Base-by-base conservation (phyloP, 2,113 vertebrate species). In the Pithys albifrons region DNA sequence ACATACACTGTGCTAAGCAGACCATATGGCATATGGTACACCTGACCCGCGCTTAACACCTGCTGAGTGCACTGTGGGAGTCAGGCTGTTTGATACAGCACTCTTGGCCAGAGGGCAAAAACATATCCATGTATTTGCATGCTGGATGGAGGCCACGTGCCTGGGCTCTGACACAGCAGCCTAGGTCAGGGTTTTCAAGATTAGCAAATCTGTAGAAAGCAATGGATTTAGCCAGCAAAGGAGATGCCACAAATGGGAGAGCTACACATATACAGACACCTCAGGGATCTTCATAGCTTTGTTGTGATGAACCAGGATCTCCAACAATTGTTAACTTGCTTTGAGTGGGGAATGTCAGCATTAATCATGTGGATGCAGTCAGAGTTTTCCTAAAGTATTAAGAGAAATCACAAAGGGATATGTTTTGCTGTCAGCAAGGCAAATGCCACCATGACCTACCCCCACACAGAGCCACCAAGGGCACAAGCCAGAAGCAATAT, bases 11-110 rank as follows among this genome's bases (percentile, higher is more conserved):
- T 57, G 48, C 94, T 73, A 75, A 91, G 80, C 79, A 88, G 95
- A 93, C 96, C 99, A 99, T 98, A 98, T 98, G 99, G 98, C 69
- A 76, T 96, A 96, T 92, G 80, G 43, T 76, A 98, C 98, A 99
- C 98, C 98, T 99, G 98, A 98, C 97, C 88, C 9, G 16, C 51
- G 96, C 72, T 93, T 95, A 96, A 97, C 99, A 99, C 98, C 99
- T 99, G 99, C 98, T 97, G 95, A 98, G 98, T 33, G 1, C 82
- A 17, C 93, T 37, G 67, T 41, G 89, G 89, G 85, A 58, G 52
- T 71, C 96, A 81, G 79, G 74, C 71, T 33, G 91, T 61, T 69
- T 46, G 79, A 75, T 88, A 39, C 8, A 66, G 70, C 58, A 18
- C 89, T 93, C 70, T 79, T 76, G 96, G 93, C 97, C 96, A 89